Conservation (phyloP, 2,888 invertebrate genomes). For the Vandiemenella viatica region DNA sequence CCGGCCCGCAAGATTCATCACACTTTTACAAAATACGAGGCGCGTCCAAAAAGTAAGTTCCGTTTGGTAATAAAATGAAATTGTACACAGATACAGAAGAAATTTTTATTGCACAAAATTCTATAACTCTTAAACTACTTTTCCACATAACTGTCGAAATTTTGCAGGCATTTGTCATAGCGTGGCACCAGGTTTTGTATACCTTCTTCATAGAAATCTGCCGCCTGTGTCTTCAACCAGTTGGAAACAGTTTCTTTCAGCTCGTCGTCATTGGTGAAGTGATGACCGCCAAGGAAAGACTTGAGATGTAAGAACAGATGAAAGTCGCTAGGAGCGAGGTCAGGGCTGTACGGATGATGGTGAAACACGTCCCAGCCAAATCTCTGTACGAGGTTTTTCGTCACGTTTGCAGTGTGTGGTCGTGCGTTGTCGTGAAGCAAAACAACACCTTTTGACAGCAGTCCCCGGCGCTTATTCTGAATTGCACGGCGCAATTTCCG, state of each 20-base stretch:
- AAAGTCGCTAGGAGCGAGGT: background rate
- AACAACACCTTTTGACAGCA: background rate
- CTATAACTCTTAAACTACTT: background rate
- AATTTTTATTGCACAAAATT: background rate
- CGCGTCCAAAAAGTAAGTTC: background rate
- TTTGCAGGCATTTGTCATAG: background rate
- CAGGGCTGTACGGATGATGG: background rate
- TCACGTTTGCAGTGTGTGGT: background rate
- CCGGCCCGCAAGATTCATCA: too few species aligned
- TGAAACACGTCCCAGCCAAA: background rate
- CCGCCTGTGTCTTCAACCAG: background rate
- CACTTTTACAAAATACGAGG: too few species aligned
- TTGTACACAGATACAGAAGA: background rate
- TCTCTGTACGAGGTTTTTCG: background rate
- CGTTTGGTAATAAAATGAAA: background rate
- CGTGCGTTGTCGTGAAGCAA: background rate
- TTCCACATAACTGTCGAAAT: background rate
- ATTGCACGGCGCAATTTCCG: background rate
- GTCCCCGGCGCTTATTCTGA: constrained; percentile 1
- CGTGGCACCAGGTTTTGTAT: background rate
- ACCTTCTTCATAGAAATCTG: background rate
- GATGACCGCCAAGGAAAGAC: background rate
- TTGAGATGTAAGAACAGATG: background rate
- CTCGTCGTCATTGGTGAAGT: background rate
- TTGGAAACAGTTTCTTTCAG: background rate